Percentiles rank a stretch among this genome's conserved stretches.
phyloP scores from a whole-genome alignment of 2,888 invertebrate genomes.

The Dexiosoma caninum region DNA sequence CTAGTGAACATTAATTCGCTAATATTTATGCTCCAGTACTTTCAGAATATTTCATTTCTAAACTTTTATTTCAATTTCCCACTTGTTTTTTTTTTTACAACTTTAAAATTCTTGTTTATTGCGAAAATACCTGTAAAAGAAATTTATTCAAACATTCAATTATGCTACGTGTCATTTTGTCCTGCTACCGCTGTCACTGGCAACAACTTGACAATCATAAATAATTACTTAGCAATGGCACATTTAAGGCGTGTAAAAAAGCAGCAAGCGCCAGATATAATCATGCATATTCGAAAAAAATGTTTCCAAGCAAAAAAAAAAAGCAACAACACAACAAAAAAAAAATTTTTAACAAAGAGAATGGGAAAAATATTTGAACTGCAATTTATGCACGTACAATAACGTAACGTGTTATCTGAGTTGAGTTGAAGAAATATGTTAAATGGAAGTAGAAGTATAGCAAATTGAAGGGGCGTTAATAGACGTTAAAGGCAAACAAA shows the following conservation, averaged over 20 bases:
- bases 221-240: conserved; percentile 58
- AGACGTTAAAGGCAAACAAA: background rate
- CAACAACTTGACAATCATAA: conserved; percentile 50
- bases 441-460: background rate
- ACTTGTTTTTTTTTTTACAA: background rate
- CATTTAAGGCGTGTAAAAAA: conserved; percentile 50
- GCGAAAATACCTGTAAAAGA: conserved; percentile 19
- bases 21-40: no score
- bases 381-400: conserved; percentile 56
- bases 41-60: background rate
- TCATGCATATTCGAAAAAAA: background rate
- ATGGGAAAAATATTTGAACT: conserved; percentile 20
- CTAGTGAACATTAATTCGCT: no score
- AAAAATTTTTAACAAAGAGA: background rate
- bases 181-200: conserved; percentile 20
- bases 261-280: background rate
- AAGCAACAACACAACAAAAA: background rate
- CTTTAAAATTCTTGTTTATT: conserved; percentile 9
- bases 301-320: no score
- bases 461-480: background rate
- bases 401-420: conserved; percentile 32
- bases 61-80: background rate
- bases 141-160: conserved; percentile 45
- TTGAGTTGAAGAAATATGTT: background rate
- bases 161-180: conserved; percentile 51